Conservation (phyloP, 2,797 vertebrate species). For the Psittacula echo region DNA sequence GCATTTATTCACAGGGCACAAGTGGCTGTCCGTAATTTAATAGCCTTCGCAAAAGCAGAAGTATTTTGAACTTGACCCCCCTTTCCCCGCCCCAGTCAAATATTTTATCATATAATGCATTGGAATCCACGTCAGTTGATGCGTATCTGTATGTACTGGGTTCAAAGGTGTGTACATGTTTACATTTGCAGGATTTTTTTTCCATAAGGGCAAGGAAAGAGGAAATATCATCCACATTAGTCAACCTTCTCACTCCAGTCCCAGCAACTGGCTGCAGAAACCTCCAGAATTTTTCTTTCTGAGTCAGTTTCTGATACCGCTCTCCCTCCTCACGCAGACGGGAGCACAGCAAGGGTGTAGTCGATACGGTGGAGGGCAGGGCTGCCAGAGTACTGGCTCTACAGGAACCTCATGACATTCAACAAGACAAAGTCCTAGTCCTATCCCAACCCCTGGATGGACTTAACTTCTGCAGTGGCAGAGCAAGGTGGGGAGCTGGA, state of each 20-base stretch:
- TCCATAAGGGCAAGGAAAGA: conserved; percentile 34
- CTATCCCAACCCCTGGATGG: accelerated
- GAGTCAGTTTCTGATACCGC: conserved; percentile 49
- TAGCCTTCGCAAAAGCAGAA: conserved; percentile 31
- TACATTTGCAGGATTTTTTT: conserved; percentile 17
- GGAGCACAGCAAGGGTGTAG: not conserved
- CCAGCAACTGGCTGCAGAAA: not conserved
- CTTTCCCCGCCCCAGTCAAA: conserved; percentile 44
- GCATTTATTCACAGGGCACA: conserved; percentile 12
- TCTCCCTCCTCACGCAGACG: accelerated
- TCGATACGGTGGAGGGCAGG: accelerated
- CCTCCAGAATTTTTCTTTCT: conserved; percentile 36
- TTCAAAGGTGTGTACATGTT: conserved; percentile 59
- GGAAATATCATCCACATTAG: conserved; percentile 21
- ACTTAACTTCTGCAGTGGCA: not conserved
- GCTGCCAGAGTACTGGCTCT: not conserved
- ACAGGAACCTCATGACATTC: not conserved
- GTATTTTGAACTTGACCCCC: conserved; percentile 50
- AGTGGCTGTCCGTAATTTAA: conserved; percentile 45
- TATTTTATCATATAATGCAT: not conserved
- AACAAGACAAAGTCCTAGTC: not conserved
- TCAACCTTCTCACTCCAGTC: conserved; percentile 18
- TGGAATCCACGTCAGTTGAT: conserved; percentile 58
- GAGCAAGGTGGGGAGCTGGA: accelerated
- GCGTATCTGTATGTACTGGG: conserved; percentile 26